phyloP scores from a whole-genome alignment of 2,797 vertebrate species.

The Mionectes olivaceus region DNA sequence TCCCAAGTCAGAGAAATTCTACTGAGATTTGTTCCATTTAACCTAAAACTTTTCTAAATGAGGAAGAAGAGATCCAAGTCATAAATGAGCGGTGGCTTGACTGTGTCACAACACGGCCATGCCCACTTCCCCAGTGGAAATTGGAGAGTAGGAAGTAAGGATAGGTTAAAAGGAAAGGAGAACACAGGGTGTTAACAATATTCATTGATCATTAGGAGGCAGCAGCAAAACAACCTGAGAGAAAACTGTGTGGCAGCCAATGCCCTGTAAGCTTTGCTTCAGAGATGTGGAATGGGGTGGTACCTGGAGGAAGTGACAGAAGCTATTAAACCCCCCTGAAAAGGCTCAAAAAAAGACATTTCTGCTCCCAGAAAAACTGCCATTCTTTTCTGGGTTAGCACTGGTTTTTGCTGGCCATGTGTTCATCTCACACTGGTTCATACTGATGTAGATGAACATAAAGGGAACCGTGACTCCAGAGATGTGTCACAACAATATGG shows the following conservation, averaged over 20 bases:
- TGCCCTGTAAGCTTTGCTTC: neutral
- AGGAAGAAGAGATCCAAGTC: neutral
- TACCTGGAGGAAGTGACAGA: neutral
- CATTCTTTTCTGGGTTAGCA: neutral
- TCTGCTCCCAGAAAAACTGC: neutral
- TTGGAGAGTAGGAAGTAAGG: neutral
- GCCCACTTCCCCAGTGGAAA: neutral
- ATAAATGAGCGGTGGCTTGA: neutral
- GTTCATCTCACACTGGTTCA: neutral
- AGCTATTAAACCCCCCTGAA: neutral
- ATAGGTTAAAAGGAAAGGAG: neutral
- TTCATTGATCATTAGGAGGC: neutral
- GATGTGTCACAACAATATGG: neutral
- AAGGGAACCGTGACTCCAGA: neutral
- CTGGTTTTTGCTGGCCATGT: neutral
- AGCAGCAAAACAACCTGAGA: neutral
- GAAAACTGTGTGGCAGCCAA: neutral
- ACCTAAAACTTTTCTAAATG: neutral
- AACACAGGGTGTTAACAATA: neutral
- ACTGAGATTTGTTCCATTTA: neutral
- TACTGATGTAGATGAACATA: accelerated
- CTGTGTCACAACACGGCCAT: neutral
- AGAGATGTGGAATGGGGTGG: neutral
- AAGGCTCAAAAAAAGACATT: neutral
- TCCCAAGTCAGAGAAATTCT: neutral